Evolutionary conservation across 1,140 invertebrate species (phyloP).

Genomic region (Rhyacophila brunnea): DNA sequence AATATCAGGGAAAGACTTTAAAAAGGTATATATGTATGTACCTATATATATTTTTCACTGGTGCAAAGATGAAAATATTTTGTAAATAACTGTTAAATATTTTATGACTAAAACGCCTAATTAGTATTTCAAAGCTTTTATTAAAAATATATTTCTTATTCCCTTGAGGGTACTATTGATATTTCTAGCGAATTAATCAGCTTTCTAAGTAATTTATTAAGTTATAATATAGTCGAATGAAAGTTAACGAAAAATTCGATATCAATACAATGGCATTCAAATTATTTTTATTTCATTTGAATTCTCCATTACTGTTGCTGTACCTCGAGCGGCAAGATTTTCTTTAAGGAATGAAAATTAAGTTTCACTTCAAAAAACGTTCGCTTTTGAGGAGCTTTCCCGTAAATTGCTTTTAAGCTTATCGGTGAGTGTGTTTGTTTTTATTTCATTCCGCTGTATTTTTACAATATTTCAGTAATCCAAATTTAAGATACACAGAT

Average conservation of each 20-base stretch:
- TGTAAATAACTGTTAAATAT: too few species aligned
- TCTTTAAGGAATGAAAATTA: slow-evolving; percentile 17
- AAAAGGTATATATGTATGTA: too few species aligned
- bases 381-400: slow-evolving; percentile 18
- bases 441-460: slow-evolving; percentile 28
- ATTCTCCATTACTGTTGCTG: slow-evolving; percentile 12
- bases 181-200: too few species aligned
- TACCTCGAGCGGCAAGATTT: slow-evolving; percentile 10
- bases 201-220: too few species aligned
- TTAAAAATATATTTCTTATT: too few species aligned
- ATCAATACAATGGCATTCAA: background rate
- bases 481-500: slow-evolving; percentile 20
- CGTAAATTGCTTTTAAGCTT: slow-evolving; percentile 33
- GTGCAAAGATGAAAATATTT: too few species aligned
- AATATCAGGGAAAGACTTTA: too few species aligned
- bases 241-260: background rate
- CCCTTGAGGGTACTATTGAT: too few species aligned
- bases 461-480: slow-evolving; percentile 23
- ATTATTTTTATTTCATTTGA: slow-evolving; percentile 26
- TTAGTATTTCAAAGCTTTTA: too few species aligned
- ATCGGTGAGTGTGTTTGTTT: slow-evolving; percentile 32
- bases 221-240: too few species aligned
- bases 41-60: too few species aligned
- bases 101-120: too few species aligned
- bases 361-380: slow-evolving; percentile 30